These are phyloP conservation scores for Noctua janthe DNA, from an alignment of 2,888 invertebrate genomes.

Conservation along the genomic window DNA sequence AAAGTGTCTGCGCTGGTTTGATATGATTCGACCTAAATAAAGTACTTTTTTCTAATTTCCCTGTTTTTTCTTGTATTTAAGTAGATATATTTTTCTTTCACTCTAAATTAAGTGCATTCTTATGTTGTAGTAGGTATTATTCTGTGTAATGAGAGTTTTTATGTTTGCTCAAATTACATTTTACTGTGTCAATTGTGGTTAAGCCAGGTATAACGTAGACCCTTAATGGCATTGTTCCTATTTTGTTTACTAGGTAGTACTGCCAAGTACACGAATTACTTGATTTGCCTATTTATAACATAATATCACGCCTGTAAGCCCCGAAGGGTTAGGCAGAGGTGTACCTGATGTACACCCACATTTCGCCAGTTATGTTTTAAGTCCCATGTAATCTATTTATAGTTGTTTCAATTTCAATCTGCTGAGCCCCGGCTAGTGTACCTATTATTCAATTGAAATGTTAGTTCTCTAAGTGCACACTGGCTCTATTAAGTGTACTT, in stretches of 20 bases:
- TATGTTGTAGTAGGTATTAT: slow-evolving; percentile 34
- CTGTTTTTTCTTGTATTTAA: slow-evolving; percentile 6
- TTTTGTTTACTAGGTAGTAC: slow-evolving; percentile 15
- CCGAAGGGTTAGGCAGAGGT: too few species aligned
- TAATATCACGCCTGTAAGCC: too few species aligned
- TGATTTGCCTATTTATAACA: slow-evolving; percentile 2
- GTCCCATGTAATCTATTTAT: slow-evolving; percentile 2
- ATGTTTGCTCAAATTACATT: slow-evolving; percentile 56
- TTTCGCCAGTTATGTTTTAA: too few species aligned
- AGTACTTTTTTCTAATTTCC: slow-evolving; percentile 22
- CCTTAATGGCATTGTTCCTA: slow-evolving; percentile 29
- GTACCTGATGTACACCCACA: too few species aligned
- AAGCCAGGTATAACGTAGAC: slow-evolving; percentile 43
- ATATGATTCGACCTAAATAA: slow-evolving; percentile 10
- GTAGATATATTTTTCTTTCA: slow-evolving; percentile 16
- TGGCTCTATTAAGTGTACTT: slow-evolving; percentile 38
- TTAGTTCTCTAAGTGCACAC: slow-evolving; percentile 14
- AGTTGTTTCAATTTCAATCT: slow-evolving; percentile 9
- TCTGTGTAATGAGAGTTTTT: slow-evolving; percentile 56
- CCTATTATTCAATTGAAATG: slow-evolving; percentile 13
- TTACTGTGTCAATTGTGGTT: slow-evolving; percentile 65
- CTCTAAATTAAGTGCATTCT: slow-evolving; percentile 47
- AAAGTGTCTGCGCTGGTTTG: not conserved
- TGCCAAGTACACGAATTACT: not conserved
- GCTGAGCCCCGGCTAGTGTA: not conserved